Evolutionary conservation across 2,888 invertebrate species (phyloP).

Genomic region (Congeria kusceri): DNA sequence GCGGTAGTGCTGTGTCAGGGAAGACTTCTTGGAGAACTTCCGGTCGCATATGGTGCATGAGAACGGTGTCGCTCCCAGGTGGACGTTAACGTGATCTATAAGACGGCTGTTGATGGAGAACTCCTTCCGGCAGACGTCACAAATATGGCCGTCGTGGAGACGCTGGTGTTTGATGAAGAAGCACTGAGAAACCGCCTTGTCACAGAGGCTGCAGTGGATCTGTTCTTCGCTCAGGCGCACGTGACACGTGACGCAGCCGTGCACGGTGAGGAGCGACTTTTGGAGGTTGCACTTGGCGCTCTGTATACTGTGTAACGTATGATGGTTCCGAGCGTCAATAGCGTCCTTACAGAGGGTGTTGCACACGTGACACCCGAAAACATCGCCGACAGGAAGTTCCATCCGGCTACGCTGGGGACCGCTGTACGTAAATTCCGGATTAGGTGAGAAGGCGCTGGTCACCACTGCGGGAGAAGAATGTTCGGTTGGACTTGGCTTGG

Average conservation of each 20-base stretch:
- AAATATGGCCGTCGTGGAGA: constrained; percentile 60
- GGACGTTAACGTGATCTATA: constrained; percentile 57
- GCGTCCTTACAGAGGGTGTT: constrained; percentile 43
- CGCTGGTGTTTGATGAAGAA: constrained; percentile 61
- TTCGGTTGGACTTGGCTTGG: no score
- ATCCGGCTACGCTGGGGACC: no score
- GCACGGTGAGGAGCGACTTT: constrained; percentile 26
- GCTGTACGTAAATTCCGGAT: background rate
- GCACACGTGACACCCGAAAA: constrained; percentile 62
- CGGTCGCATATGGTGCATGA: constrained; percentile 51
- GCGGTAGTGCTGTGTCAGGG: constrained; percentile 57
- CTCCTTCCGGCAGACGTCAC: constrained; percentile 48
- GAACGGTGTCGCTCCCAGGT: constrained; percentile 47
- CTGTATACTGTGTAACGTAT: constrained; percentile 29
- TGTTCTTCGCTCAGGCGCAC: constrained; percentile 37
- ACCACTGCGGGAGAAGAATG: constrained; percentile 17
- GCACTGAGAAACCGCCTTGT: constrained; percentile 54
- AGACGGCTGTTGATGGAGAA: constrained; percentile 60
- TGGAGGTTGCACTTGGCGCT: constrained; percentile 37
- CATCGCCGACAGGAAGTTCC: background rate
- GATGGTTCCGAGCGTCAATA: constrained; percentile 47
- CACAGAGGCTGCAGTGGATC: constrained; percentile 56
- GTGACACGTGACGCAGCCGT: constrained; percentile 49
- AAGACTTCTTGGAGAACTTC: constrained; percentile 55
- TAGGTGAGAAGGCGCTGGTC: constrained; percentile 13